Base-by-base conservation (phyloP, 2,888 invertebrate species). In the Chorisops tibialis region DNA sequence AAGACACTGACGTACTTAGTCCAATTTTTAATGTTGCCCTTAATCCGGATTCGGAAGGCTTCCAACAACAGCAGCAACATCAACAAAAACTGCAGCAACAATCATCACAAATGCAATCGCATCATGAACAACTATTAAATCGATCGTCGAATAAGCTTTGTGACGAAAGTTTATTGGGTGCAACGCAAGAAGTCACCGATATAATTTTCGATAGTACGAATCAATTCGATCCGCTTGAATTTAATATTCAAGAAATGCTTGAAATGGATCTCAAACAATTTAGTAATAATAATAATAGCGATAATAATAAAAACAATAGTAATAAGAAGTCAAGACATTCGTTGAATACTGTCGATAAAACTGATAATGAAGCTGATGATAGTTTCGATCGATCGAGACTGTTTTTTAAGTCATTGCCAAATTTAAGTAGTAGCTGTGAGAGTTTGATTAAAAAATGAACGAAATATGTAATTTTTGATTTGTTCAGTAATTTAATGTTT, bases 341-440 rank as follows among this genome's bases (percentile, higher is more conserved):
- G 22, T 58, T 76, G 59, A 71, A 73, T 54, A 73, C 74, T 35
- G 70, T 73, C 56, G 73, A 75, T 62, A 70, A 73, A 22, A 74
- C 74, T 22, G 73, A 72, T 41, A 64, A 64, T 61, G 63, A 63
- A 39, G 18, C 54, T 59, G 66, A 65, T 35, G 65, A 67, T 47
- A 68, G 70, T 56, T 70, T 72, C 50, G 72, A 72, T 51, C 71
- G 70, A 49, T 69, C 73, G 62, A 73, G 75, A 51, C 70, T 80
- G 65, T 75, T 82, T 68, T 83, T 83, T 70, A 83, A 83, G 74
- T 83, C 83, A 70, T 82, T 88, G 80, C 87, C 87, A 78, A 87
- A 87, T 81, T 81, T 87, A 79, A 86, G 84, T 77, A 85, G 86
- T 71, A 84, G 84, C 75, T 84, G 83, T 75, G 85, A 85, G 76